These are phyloP conservation scores for Crepidodera aurea DNA, from an alignment of 2,888 invertebrate genomes.

Conservation along the genomic window DNA sequence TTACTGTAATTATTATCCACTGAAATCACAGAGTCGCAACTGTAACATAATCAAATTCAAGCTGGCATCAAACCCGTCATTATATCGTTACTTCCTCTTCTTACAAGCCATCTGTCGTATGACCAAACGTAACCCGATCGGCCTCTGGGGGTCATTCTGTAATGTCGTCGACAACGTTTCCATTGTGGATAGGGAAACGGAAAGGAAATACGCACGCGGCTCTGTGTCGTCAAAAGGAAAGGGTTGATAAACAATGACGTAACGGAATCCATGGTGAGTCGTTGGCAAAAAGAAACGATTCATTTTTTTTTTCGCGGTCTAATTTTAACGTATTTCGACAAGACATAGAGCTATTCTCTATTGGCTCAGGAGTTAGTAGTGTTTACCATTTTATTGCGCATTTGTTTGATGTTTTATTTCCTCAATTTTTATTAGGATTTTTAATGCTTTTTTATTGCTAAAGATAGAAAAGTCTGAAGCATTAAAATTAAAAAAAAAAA, in stretches of 20 bases:
- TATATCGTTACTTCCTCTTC: slow-evolving; percentile 15
- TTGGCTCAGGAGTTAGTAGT: too few relatives aligned
- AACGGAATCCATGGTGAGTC: background rate
- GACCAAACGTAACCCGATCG: slow-evolving; percentile 20
- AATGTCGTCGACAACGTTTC: background rate
- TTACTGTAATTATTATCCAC: slow-evolving; percentile 15
- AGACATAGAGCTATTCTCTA: too few relatives aligned
- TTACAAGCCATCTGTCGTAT: slow-evolving; percentile 23
- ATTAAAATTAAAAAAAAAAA: too few relatives aligned
- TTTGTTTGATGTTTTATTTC: too few relatives aligned
- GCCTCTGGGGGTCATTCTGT: slow-evolving; percentile 1
- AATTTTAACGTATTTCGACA: too few relatives aligned
- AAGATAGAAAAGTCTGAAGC: too few relatives aligned
- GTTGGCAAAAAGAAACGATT: background rate
- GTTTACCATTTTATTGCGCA: too few relatives aligned
- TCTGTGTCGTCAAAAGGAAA: background rate
- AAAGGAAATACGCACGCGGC: slow-evolving; percentile 4
- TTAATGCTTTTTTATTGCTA: too few relatives aligned
- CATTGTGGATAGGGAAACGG: background rate
- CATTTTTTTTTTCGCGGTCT: background rate
- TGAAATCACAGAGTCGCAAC: slow-evolving; percentile 14
- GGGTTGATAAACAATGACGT: background rate
- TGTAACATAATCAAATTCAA: slow-evolving; percentile 16
- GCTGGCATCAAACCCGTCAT: slow-evolving; percentile 16
- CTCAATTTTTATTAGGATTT: too few relatives aligned